Evolutionary conservation across 2,797 vertebrate species (phyloP).

Genomic region (Melanotaenia pygmaea): DNA sequence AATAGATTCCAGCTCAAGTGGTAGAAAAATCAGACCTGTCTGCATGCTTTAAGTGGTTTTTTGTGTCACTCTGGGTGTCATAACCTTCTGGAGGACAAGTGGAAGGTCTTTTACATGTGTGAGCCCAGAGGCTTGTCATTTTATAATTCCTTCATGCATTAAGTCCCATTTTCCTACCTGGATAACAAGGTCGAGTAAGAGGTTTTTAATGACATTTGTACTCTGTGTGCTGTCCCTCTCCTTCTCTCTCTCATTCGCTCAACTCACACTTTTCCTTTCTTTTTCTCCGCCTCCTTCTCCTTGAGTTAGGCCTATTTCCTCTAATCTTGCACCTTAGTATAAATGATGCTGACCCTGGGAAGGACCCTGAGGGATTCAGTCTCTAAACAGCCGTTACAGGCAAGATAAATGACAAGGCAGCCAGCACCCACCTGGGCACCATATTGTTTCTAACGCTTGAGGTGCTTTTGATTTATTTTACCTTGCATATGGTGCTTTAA

Average conservation of each 20-base stretch:
- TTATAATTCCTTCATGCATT: constrained; percentile 24
- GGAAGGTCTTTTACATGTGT: constrained; percentile 12
- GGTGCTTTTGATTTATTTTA: constrained; percentile 71
- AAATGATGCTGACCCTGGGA: constrained; percentile 75
- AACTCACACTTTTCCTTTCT: constrained; percentile 24
- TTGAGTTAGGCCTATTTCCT: constrained; percentile 58
- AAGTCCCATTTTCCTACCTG: constrained; percentile 16
- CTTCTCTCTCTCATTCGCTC: constrained; percentile 14
- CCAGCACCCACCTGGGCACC: constrained; percentile 69
- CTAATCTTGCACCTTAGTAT: constrained; percentile 61
- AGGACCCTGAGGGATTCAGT: constrained; percentile 65
- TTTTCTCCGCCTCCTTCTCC: constrained; percentile 37
- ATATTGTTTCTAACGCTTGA: constrained; percentile 66
- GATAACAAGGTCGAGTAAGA: constrained; percentile 20
- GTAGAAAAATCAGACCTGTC: not conserved
- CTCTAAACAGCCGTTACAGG: constrained; percentile 77
- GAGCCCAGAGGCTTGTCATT: constrained; percentile 2
- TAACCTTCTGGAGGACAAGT: constrained; percentile 12
- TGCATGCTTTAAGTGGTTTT: not conserved
- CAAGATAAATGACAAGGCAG: constrained; percentile 70
- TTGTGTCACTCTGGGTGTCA: not conserved
- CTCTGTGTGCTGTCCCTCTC: constrained; percentile 1
- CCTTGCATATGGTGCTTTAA: constrained; percentile 50
- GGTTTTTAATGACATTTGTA: constrained; percentile 16
- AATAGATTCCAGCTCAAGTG: not conserved